Conservation (phyloP, 2,113 vertebrate species). For the Thomomys bottae region DNA sequence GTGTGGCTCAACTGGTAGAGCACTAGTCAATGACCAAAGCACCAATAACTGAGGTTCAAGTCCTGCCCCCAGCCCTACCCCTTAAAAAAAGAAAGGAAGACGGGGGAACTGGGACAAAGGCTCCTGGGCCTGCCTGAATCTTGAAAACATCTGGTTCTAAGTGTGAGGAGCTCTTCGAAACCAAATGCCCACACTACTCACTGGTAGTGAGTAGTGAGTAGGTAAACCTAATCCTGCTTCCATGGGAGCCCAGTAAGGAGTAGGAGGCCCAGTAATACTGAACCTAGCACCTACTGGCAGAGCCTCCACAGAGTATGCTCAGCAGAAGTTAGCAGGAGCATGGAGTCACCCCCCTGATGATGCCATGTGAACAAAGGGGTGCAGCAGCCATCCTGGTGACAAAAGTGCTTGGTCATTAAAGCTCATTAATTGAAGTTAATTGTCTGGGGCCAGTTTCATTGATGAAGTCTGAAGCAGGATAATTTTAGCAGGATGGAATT, state of each 20-base stretch:
- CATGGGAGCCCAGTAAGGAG: not conserved
- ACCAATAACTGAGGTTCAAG: too few species aligned
- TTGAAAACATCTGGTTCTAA: too few species aligned
- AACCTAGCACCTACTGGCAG: not conserved
- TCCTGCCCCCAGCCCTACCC: too few species aligned
- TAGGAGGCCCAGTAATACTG: not conserved
- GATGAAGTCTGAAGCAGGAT: not conserved
- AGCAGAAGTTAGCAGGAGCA: not conserved
- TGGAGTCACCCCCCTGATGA: not conserved
- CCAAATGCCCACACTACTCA: not conserved
- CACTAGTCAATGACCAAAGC: too few species aligned
- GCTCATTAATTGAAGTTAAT: constrained; percentile 23
- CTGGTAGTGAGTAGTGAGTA: too few species aligned
- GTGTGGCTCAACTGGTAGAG: too few species aligned
- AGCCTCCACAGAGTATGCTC: not conserved
- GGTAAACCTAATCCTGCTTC: not conserved
- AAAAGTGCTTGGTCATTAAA: not conserved
- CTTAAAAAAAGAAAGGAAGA: too few species aligned
- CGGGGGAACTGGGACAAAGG: too few species aligned
- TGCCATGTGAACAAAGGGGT: not conserved
- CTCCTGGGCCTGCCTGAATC: too few species aligned
- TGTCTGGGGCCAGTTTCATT: not conserved
- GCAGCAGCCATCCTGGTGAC: not conserved
- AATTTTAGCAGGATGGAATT: not conserved
- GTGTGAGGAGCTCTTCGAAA: too few species aligned